phyloP scores from a whole-genome alignment of 2,888 invertebrate species.

The Zhuqinia jingwanae region DNA sequence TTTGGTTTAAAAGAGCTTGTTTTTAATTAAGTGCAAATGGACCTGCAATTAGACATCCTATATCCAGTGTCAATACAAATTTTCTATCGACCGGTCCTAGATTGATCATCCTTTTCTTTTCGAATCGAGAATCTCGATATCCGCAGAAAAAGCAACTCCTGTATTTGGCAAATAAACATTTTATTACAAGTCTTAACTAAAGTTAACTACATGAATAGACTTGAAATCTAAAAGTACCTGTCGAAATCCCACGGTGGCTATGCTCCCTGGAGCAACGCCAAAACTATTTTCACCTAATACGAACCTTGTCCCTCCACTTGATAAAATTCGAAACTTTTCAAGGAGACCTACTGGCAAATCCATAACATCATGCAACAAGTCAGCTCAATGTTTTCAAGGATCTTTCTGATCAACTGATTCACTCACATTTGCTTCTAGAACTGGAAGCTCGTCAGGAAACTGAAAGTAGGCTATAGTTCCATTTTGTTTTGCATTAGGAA shows the following conservation, averaged over 20 bases:
- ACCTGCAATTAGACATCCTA: slow-evolving; percentile 79
- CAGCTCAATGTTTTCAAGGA: background rate
- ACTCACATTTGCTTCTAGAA: slow-evolving; percentile 65
- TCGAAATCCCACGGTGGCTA: slow-evolving; percentile 73
- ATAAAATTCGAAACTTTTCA: slow-evolving; percentile 73
- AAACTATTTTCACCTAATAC: slow-evolving; percentile 75
- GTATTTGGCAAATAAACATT: slow-evolving; percentile 1
- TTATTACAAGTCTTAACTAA: background rate
- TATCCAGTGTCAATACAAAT: slow-evolving; percentile 83
- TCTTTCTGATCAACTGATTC: slow-evolving; percentile 50
- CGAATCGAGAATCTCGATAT: too few species aligned
- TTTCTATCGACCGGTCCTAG: slow-evolving; percentile 82
- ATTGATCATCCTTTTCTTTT: slow-evolving; percentile 81
- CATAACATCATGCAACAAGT: slow-evolving; percentile 67
- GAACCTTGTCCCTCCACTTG: slow-evolving; percentile 72
- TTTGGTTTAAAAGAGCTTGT: background rate
- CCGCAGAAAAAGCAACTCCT: slow-evolving; percentile 73
- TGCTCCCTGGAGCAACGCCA: slow-evolving; percentile 73
- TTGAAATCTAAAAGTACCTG: slow-evolving; percentile 64
- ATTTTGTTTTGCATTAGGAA: slow-evolving; percentile 31
- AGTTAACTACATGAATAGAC: background rate
- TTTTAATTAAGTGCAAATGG: background rate
- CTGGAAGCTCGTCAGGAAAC: slow-evolving; percentile 75
- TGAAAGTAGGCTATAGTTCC: slow-evolving; percentile 74
- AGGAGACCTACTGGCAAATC: slow-evolving; percentile 74